Percentiles rank a stretch among this genome's conserved stretches.
These are phyloP conservation scores for Acipenser oxyrinchus DNA, from an alignment of 2,797 vertebrate species.

Conservation along the genomic window DNA sequence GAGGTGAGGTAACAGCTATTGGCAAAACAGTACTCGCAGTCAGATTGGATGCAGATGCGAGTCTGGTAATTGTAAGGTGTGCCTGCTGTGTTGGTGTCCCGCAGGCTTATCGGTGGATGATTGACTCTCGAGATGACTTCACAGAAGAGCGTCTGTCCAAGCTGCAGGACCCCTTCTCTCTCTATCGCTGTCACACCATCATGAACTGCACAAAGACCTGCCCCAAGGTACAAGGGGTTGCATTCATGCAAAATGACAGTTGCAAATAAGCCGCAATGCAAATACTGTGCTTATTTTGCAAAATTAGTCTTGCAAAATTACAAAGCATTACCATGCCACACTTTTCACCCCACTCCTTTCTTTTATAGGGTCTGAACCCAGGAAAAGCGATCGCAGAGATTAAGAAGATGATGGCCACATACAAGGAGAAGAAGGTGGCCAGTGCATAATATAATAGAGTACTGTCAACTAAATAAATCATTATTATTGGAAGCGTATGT, in stretches of 20 bases:
- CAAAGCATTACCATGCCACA: not conserved
- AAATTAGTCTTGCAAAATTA: too few relatives aligned
- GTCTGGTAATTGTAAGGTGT: not conserved
- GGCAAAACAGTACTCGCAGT: not conserved
- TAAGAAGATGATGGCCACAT: slow-evolving; percentile 93
- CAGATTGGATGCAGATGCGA: not conserved
- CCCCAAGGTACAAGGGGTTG: slow-evolving; percentile 53
- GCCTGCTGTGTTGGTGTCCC: slow-evolving; percentile 1
- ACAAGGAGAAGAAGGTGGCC: slow-evolving; percentile 66
- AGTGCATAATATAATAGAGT: slow-evolving; percentile 26
- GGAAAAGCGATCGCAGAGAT: slow-evolving; percentile 91
- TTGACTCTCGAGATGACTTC: slow-evolving; percentile 62
- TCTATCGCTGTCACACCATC: slow-evolving; percentile 70
- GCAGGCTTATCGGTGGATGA: slow-evolving; percentile 70
- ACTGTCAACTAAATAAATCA: too few relatives aligned
- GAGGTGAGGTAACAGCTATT: too few relatives aligned
- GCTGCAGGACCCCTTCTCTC: slow-evolving; percentile 61
- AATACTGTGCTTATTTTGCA: too few relatives aligned
- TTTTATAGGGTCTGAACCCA: slow-evolving; percentile 77
- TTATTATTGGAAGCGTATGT: too few relatives aligned
- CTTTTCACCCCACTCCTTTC: not conserved
- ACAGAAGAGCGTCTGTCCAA: slow-evolving; percentile 57
- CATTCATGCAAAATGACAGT: too few relatives aligned
- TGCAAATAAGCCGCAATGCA: too few relatives aligned
- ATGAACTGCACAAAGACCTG: slow-evolving; percentile 66